Evolutionary conservation across 2,888 invertebrate genomes (phyloP), one percentile per base, ranked within the genome.

Genomic region (Ormyrus thymus): DNA sequence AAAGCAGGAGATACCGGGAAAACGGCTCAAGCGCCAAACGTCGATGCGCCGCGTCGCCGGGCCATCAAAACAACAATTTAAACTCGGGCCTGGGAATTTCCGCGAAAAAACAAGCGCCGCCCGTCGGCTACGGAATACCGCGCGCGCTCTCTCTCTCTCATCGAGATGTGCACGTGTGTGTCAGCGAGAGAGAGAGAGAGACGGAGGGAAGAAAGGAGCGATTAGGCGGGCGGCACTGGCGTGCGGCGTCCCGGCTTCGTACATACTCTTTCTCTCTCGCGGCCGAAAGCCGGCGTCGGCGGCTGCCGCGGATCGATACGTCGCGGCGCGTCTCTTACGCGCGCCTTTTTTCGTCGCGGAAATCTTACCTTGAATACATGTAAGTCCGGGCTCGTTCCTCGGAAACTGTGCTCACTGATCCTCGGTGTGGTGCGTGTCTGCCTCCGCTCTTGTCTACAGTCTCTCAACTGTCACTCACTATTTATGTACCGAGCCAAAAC

Each of bases 331-430:
- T 43, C 65, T 48, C 59, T 53, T 10, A n/a, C 50, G 13, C 43
- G 29, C 64, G 56, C 29, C n/a, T 10, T 1, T 55, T 43, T 43
- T n/a, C n/a, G n/a, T 11, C 64, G 5, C 13, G 11, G 15, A 9
- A 13, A 2, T 0, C 78, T 78, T 78, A 78, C 78, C 78, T 78
- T 6, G 68, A 78, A 58, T 69, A 78, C 73, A 69, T 78, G 15
- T 65, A 78, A 62, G 11, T 50, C 43, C 43, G 58, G 15, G 7
- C n/a, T 13, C 29, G 29, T 4, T 29, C 29, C 29, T 3, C 29
- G 3, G 29, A 29, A 29, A 4, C 4, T 2, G 4, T 29, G 29
- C 0, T 29, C 29, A 29, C 29, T 29, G 29, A 29, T 29, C 29
- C 29, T 3, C 29, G 29, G 29, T 29, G 29, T 29, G 29, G 29